Base-by-base conservation (phyloP, 1,140 invertebrate genomes). In the Drosophila kepulauana region DNA sequence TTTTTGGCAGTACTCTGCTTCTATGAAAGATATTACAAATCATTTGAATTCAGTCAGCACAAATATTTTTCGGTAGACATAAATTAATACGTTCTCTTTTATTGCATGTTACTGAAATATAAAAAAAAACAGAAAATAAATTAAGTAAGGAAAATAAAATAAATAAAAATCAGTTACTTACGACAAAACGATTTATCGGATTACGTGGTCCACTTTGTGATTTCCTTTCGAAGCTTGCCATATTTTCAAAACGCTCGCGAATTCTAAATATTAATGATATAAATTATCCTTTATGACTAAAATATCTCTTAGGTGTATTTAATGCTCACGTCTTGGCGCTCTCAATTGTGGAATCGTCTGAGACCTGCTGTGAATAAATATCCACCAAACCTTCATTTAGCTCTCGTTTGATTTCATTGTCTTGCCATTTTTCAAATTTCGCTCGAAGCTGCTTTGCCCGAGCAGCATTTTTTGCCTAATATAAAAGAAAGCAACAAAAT, bases 391-490 rank as follows among this genome's bases (percentile, higher is more conserved):
- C 72, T 8, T 80, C 82, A 38, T 65, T 75, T 49, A 93, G 75
- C 75, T 94, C 93, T 1, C 93, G 89, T 81, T 95, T 94, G 2
- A 94, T 95, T 81, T 97, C 96, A 13, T 95, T 95, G 46, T 95
- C 95, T 80, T 97, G 96, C 97, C 98, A 98, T 79, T 96, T 95
- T 93, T 99, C 98, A 93, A 99, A 99, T 92, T 97, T 98, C 43
- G 96, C 97, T 72, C 96, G 95, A 78, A 99, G 93, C 78, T 97
- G 96, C 91, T 97, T 98, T 20, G 98, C 98, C 72, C 96, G 94
- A 15, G 96, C 96, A 10, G 97, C 94, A 70, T 95, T 96, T 88
- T 96, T 95, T n/a, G 96, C 96, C 94, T 97, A 11, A 5, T 58
- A 20, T 30, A 5, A 52, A 13, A n/a, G 25, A 52, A 13, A n/a